A percentile compares a stretch with the other conserved stretches of the same genome.
Evolutionary conservation across 2,888 invertebrate species (phyloP).

Genomic region (Pristionchus japonicus): DNA sequence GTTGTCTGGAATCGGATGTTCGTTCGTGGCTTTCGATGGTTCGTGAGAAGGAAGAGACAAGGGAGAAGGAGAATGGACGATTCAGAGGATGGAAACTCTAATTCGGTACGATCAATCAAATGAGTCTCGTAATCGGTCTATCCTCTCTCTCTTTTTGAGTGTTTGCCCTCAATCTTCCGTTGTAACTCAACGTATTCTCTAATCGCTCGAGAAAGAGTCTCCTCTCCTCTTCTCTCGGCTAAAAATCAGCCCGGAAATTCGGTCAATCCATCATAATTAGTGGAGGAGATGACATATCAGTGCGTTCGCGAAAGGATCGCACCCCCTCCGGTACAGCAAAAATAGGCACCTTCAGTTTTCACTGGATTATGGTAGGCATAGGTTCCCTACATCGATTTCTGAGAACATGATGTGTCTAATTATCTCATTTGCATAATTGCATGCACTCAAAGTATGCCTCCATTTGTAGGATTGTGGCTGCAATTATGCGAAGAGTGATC

Average conservation of each 20-base stretch:
- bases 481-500: no score
- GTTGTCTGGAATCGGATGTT: neutral
- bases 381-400: no score
- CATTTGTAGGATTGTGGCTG: no score
- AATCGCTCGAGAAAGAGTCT: neutral
- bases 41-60: neutral
- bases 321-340: no score
- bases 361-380: no score
- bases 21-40: neutral
- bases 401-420: no score
- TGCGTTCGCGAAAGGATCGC: no score
- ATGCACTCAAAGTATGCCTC: no score
- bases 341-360: no score
- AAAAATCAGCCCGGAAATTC: neutral
- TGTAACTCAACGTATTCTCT: neutral
- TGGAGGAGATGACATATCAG: neutral
- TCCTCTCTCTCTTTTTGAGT: neutral
- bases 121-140: neutral
- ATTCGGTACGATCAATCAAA: neutral
- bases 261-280: conserved; percentile 22
- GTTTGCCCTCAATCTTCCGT: neutral
- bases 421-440: no score
- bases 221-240: neutral
- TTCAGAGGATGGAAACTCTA: neutral
- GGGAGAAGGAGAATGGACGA: conserved; percentile 9